Base-by-base conservation (phyloP, 2,888 invertebrate species). In the Drosophila barbarae region DNA sequence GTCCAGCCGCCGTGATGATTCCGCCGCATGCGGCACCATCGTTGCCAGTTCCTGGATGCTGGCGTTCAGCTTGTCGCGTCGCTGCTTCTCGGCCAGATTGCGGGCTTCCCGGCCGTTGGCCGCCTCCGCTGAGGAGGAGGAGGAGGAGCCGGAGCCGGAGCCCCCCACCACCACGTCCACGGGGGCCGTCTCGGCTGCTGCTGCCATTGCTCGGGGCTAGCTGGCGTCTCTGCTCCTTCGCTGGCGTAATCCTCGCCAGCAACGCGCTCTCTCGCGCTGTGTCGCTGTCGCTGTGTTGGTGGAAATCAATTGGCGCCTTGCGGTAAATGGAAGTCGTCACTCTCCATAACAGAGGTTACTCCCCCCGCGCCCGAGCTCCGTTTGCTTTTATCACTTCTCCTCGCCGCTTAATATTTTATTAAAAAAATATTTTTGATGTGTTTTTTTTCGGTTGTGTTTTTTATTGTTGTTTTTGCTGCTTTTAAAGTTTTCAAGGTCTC, bases 11-110 rank as follows among this genome's bases (percentile, higher is more conserved):
- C 96, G 93, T 52, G 94, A 93, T 67, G 96, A 94, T 84, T 93
- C 93, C 28, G 95, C 93, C 42, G 96, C 94, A 88, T 95, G 93
- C 18, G 96, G 95, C 70, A 97, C 93, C 84, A 96, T 91, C 42
- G 93, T 91, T 60, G 95, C 94, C 89, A 98, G 92, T 88, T 95
- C 94, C 59, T 93, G 92, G 79, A 98, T 96, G 88, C 94, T 94
- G 38, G 93, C 92, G 90, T 97, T 98, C 76, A 97, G 92, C 88
- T 95, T 95, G 89, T 97, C 96, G 58, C 98, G 92, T 18, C 98
- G 93, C 88, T 95, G 93, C 90, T 98, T 98, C 89, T 98, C 98
- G 8, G 97, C 97, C 86, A 93, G 92, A 87, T 97, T 97, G 60
- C 98, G 92, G 78, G 94, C 93, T 86, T 95, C 94, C 57, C 96